Conservation (phyloP, 2,797 vertebrate genomes). For the Rhinella marina region DNA sequence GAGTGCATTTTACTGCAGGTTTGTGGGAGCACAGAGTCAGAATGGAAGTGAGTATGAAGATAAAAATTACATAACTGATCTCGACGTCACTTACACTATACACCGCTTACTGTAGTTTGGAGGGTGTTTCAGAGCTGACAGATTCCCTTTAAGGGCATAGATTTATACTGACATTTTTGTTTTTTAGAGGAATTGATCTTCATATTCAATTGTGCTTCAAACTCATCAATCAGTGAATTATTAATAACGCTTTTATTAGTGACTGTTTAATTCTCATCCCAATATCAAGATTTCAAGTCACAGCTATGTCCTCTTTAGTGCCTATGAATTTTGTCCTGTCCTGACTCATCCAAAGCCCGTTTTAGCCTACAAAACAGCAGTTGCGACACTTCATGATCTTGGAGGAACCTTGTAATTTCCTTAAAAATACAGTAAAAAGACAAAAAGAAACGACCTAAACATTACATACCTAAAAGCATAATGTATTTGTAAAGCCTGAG, state of each 20-base stretch:
- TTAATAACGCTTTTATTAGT: neutral
- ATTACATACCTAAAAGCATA: conserved; percentile 66
- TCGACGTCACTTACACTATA: too few relatives aligned
- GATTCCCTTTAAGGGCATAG: too few relatives aligned
- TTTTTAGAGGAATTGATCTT: neutral
- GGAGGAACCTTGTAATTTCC: conserved; percentile 68
- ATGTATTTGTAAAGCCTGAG: conserved; percentile 61
- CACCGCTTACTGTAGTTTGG: too few relatives aligned
- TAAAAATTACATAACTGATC: too few relatives aligned
- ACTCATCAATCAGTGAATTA: neutral
- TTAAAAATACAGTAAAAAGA: neutral
- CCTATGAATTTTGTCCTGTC: conserved; percentile 64
- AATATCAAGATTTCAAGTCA: neutral
- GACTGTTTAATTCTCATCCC: too few relatives aligned
- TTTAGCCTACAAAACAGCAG: conserved; percentile 53
- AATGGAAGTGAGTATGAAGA: too few relatives aligned
- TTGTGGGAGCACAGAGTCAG: too few relatives aligned
- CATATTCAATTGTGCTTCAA: neutral
- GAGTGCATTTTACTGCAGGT: too few relatives aligned
- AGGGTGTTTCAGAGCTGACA: too few relatives aligned
- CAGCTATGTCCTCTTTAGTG: conserved; percentile 29
- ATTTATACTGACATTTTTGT: neutral
- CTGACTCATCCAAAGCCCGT: conserved; percentile 66
- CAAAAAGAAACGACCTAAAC: conserved; percentile 56
- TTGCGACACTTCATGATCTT: conserved; percentile 69